Conservation (phyloP, 2,113 vertebrate species). For the Menura novaehollandiae region DNA sequence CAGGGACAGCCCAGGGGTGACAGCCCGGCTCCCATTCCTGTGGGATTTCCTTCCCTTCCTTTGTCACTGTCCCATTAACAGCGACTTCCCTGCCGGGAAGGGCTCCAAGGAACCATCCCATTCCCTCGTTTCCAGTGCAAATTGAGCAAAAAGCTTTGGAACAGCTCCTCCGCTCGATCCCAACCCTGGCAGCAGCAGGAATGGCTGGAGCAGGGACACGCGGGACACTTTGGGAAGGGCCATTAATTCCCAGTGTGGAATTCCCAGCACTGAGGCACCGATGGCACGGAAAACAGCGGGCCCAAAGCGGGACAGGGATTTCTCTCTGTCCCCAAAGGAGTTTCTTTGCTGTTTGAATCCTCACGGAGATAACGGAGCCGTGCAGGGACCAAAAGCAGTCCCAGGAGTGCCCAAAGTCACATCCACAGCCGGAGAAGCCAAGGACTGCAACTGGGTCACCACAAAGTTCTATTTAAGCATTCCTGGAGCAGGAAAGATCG, state of each 20-base stretch:
- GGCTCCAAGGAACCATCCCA: too few species aligned
- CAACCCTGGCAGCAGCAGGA: background rate
- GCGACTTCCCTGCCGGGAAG: background rate
- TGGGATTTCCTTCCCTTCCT: background rate
- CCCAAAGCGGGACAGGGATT: too few species aligned
- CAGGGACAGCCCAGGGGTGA: background rate
- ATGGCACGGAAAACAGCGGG: too few species aligned
- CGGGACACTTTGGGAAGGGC: background rate
- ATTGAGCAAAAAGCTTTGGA: background rate
- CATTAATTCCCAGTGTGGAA: background rate
- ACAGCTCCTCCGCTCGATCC: background rate
- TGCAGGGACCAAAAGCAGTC: background rate
- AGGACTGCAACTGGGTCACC: background rate
- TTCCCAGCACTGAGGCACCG: too few species aligned
- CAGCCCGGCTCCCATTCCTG: background rate
- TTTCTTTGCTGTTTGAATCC: background rate
- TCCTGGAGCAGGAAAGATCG: background rate
- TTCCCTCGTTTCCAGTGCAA: background rate
- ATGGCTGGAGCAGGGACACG: fast-evolving
- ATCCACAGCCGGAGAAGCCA: background rate
- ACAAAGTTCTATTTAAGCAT: background rate
- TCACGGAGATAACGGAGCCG: too few species aligned
- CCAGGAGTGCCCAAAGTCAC: background rate
- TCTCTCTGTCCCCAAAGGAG: too few species aligned
- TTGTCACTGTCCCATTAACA: background rate